Evolutionary conservation across 1,140 invertebrate species (phyloP), one percentile per base, ranked within the genome.

Genomic region (Nylanderia fulva): DNA sequence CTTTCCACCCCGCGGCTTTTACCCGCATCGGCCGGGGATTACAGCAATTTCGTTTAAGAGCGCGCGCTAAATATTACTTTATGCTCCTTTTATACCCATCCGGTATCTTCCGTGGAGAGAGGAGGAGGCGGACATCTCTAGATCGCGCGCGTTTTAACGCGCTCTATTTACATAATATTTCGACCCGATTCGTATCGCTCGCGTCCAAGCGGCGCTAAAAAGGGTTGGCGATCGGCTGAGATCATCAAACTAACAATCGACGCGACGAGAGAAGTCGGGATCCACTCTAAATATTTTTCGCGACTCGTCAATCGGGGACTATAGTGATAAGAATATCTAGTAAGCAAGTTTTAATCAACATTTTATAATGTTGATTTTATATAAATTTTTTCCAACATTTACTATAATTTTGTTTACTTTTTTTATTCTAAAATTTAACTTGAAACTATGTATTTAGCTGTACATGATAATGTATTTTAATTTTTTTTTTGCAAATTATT

Each of bases 11-110:
- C 80, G 64, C 68, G 71, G 79, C 54, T 72, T 72, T 85, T 39
- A 71, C 21, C 69, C 79, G 79, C 69, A 69, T 45, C 68, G 61
- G 76, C 66, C 60, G 77, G 84, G 91, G 91, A 95, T 95, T 94
- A 93, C 93, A 91, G 93, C 94, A 93, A 94, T 95, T 95, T 94
- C 36, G 91, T 90, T 92, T 90, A 93, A 94, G 90, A 87, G 91
- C 77, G 93, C 90, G 92, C 93, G 93, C 90, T 94, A 94, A 94
- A 94, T 92, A 93, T 91, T 92, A 86, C 90, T 91, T 93, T 92
- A 92, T 91, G 91, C 84, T 80, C 77, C 90, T 90, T 90, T 92
- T 93, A 90, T 92, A 84, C 88, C 68, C 88, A 68, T 66, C 72
- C 75, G 68, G 56, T 72, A 71, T 82, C 88, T 84, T 85, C 79